These are phyloP conservation scores for Bostrychus sinensis DNA, from an alignment of 2,113 vertebrate genomes.

Conservation along the genomic window DNA sequence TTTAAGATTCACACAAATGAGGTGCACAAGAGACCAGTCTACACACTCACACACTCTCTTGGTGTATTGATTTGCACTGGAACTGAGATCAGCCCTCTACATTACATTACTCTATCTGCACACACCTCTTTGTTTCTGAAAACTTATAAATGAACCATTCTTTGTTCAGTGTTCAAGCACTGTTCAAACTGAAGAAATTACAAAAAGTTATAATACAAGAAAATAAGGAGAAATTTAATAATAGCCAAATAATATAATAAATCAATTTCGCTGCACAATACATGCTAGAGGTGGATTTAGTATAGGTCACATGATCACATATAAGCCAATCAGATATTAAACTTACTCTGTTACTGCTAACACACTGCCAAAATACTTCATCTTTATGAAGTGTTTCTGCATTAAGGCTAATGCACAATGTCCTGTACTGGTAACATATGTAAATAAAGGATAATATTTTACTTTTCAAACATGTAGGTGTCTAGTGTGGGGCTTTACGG, in stretches of 20 bases:
- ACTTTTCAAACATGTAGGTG: too few relatives aligned
- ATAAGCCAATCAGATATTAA: not conserved
- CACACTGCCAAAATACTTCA: too few relatives aligned
- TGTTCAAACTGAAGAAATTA: not conserved
- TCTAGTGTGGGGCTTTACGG: too few relatives aligned
- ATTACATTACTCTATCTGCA: slow-evolving; percentile 37
- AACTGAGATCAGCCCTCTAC: slow-evolving; percentile 54
- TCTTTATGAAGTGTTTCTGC: too few relatives aligned
- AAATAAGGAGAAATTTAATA: too few relatives aligned
- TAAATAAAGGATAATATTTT: too few relatives aligned
- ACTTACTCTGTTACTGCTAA: not conserved
- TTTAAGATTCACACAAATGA: slow-evolving; percentile 8
- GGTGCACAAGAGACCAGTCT: slow-evolving; percentile 1
- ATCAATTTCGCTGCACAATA: too few relatives aligned
- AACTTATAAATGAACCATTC: slow-evolving; percentile 12
- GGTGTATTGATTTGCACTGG: slow-evolving; percentile 56
- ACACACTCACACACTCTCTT: slow-evolving; percentile 14
- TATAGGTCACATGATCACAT: not conserved
- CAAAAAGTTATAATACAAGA: too few relatives aligned
- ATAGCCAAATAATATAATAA: too few relatives aligned
- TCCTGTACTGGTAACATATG: too few relatives aligned
- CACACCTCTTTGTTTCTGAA: slow-evolving; percentile 34
- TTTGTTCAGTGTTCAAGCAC: slow-evolving; percentile 25
- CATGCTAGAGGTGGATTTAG: too few relatives aligned
- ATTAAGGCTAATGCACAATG: too few relatives aligned